These are phyloP conservation scores for Eucera pruinosa DNA, from an alignment of 2,888 invertebrate genomes.

Conservation along the genomic window DNA sequence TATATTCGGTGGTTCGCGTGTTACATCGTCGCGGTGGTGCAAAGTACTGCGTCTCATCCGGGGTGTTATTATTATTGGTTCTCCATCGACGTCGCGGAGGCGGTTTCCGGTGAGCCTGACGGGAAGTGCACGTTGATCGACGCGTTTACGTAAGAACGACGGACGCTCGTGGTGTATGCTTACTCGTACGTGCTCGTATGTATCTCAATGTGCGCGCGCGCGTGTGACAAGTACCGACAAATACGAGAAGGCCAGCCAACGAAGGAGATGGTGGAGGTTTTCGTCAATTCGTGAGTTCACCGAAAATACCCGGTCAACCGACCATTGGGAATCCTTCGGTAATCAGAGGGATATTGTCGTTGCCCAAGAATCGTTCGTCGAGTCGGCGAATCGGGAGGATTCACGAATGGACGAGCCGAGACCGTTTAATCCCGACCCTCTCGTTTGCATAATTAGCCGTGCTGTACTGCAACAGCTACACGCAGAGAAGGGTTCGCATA, in stretches of 20 bases:
- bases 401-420: conserved; percentile 75
- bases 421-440: conserved; percentile 72
- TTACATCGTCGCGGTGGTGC: conserved; percentile 14
- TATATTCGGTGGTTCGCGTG: conserved; percentile 32
- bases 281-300: conserved; percentile 50
- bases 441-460: conserved; percentile 73
- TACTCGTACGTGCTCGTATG: conserved; percentile 41
- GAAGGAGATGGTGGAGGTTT: conserved; percentile 31
- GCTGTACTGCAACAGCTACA: conserved; percentile 49
- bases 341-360: background rate
- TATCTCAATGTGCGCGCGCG: conserved; percentile 55
- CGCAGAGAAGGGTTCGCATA: conserved; percentile 45
- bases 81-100: background rate
- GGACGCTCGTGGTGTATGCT: conserved; percentile 50
- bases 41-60: background rate
- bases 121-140: conserved; percentile 54
- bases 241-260: conserved; percentile 45
- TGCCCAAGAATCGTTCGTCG: background rate
- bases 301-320: background rate
- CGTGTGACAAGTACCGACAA: conserved; percentile 59
- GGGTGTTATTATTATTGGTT: conserved; percentile 1
- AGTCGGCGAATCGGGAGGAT: conserved; percentile 44
- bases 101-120: background rate
- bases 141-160: conserved; percentile 67
- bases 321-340: background rate